Evolutionary conservation across 1,140 invertebrate genomes (phyloP).

Genomic region (Ceratosolen solmsi): DNA sequence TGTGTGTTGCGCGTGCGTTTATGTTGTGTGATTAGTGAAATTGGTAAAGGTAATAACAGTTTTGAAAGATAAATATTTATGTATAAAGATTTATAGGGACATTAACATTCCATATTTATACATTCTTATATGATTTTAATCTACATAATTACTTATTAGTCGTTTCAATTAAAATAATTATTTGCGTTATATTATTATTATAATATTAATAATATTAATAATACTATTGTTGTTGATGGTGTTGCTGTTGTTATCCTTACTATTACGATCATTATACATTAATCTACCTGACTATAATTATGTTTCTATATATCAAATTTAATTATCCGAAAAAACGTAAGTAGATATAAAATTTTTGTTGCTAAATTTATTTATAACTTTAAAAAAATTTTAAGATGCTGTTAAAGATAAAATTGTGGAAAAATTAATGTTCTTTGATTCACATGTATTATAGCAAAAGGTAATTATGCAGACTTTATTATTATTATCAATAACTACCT

Average conservation of each 20-base stretch:
- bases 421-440: slow-evolving; percentile 17
- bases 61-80: background rate
- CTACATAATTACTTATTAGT: background rate
- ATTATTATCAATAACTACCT: slow-evolving; percentile 26
- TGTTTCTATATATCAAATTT: background rate
- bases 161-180: no score
- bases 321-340: background rate
- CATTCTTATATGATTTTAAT: background rate
- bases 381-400: background rate
- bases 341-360: background rate
- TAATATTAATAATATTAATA: no score
- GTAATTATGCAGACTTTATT: slow-evolving; percentile 35
- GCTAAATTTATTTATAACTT: slow-evolving; percentile 21
- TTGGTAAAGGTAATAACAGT: background rate
- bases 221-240: no score
- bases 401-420: slow-evolving; percentile 25
- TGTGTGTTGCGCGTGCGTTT: no score
- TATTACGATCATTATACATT: background rate
- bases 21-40: no score
- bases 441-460: background rate
- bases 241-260: background rate
- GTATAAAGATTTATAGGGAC: no score
- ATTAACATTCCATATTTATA: no score
- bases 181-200: no score
- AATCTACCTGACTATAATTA: slow-evolving; percentile 2